phyloP scores from a whole-genome alignment of 2,113 vertebrate genomes.

The Dolichotis patagonum region DNA sequence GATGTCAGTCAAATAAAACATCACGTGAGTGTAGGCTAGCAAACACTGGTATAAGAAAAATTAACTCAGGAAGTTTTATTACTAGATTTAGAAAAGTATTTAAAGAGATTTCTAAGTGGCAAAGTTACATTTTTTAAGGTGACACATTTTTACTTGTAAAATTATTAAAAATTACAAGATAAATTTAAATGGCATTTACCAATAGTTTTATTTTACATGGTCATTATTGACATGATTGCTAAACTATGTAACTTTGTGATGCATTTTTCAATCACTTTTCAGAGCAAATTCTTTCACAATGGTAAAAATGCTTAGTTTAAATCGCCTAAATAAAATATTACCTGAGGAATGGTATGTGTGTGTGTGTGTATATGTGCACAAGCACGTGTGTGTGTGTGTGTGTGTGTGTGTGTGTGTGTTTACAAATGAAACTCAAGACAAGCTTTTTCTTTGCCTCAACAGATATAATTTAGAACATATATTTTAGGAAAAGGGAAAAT shows the following conservation, averaged over 20 bases:
- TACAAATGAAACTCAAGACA: background rate
- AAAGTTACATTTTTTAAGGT: constrained; percentile 56
- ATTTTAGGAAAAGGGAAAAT: background rate
- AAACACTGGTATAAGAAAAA: constrained; percentile 78
- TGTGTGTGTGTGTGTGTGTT: background rate
- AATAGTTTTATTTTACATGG: constrained; percentile 68
- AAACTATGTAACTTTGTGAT: constrained; percentile 69
- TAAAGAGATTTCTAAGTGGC: constrained; percentile 69
- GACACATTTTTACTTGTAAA: constrained; percentile 52
- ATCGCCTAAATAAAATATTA: constrained; percentile 68
- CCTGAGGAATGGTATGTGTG: constrained; percentile 61
- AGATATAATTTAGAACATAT: background rate
- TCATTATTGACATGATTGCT: constrained; percentile 75
- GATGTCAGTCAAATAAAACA: constrained; percentile 58
- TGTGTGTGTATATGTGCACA: background rate
- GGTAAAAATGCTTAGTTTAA: constrained; percentile 64
- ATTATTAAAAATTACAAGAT: constrained; percentile 73
- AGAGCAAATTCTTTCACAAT: constrained; percentile 74
- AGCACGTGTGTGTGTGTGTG: background rate
- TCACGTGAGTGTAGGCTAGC: constrained; percentile 34
- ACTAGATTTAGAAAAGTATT: constrained; percentile 74
- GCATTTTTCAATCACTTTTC: constrained; percentile 68
- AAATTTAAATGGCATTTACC: constrained; percentile 74
- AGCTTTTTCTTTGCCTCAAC: background rate
- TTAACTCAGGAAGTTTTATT: constrained; percentile 81